Base-by-base conservation (phyloP, 2,888 invertebrate genomes). In the Rambutsinella grinnellia region DNA sequence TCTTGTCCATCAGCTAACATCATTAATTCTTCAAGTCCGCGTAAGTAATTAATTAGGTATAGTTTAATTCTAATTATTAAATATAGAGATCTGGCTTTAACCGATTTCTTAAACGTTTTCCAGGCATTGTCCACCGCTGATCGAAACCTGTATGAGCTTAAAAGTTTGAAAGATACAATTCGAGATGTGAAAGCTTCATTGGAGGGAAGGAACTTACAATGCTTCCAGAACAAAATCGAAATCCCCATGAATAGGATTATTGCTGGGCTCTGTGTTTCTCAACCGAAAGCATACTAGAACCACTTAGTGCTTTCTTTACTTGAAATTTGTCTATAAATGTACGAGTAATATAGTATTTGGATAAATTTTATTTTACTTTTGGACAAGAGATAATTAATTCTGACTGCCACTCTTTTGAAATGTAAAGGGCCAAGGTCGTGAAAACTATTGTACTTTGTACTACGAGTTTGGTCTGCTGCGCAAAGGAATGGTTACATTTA, bases 171-270 rank as follows among this genome's bases (percentile, higher is more conserved):
- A 87, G 96, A 95, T 21, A 95, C 97, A 49, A 92, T 97, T 89
- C 93, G 93, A 85, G 93, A 96, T 85, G 94, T 97, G 62, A 94
- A 94, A 87, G 90, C 91, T 75, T 92, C 93, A 85, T 87, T 96
- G 68, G 91, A 92, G 83, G 90, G 92, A 2, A 89, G 90, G 54
- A 95, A 96, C 87, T 90, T 93, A 83, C 90, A 90, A 83, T 88
- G 92, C 53, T 95, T 95, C 87, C 93, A 96, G 87, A 94, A 94
- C 87, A 91, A 91, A 86, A 93, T 98, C 5, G 97, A 97, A 87
- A 93, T 95, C 81, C 96, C 96, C 85, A 92, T 97, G 90, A 94
- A 94, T 85, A 93, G 94, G 86, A 94, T 95, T 84, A 93, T 95
- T 87, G 91, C 93, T 87, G 93, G 94, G 6, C 85, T 89, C 36